Conservation (phyloP, 2,797 vertebrate species). For the Okamejei kenojei region DNA sequence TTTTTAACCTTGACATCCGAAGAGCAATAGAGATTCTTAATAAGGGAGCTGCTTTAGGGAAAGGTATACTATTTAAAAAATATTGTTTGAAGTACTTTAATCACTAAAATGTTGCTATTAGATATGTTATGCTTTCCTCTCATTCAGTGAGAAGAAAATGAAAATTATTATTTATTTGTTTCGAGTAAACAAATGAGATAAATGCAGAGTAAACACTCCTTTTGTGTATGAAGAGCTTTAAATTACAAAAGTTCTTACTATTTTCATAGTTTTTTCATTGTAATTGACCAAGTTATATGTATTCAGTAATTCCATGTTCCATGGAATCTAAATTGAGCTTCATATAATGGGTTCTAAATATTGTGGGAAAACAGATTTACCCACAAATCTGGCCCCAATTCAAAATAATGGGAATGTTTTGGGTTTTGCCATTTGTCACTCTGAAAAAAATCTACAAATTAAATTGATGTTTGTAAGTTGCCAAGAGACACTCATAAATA, state of each 20-base stretch:
- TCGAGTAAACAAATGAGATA: not conserved
- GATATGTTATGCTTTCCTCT: not conserved
- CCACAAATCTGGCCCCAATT: not conserved
- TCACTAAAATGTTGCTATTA: not conserved
- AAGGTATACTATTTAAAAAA: conserved; percentile 57
- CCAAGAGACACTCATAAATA: not conserved
- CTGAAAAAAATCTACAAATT: not conserved
- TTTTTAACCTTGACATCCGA: conserved; percentile 94
- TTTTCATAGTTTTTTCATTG: not conserved
- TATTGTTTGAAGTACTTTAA: not conserved
- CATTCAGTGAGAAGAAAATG: not conserved
- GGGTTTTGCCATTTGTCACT: not conserved
- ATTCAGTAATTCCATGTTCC: not conserved
- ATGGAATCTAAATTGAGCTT: not conserved
- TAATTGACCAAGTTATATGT: not conserved
- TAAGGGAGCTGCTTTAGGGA: conserved; percentile 82
- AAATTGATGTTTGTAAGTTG: not conserved
- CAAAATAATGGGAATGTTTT: not conserved
- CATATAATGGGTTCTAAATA: not conserved
- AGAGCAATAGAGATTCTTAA: conserved; percentile 92
- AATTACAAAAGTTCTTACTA: too few species aligned
- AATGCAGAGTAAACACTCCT: not conserved
- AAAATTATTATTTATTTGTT: not conserved
- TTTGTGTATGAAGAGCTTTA: not conserved
- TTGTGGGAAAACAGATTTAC: not conserved